A percentile compares a stretch with the other conserved stretches of the same genome.
These are phyloP conservation scores for Lacanobia oleracea DNA, from an alignment of 2,888 invertebrate genomes.

Conservation along the genomic window DNA sequence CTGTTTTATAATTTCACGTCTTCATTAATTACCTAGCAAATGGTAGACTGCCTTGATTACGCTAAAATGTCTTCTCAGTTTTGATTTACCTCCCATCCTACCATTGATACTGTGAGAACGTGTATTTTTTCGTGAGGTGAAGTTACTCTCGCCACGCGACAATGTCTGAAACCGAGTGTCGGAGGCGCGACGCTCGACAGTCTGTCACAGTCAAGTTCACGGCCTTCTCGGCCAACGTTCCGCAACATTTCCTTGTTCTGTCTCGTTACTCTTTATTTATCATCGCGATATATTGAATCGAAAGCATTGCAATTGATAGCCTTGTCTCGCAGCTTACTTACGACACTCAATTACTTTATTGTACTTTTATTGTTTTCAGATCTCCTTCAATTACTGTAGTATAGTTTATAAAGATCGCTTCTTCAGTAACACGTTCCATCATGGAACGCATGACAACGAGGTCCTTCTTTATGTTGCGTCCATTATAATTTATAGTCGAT, in stretches of 20 bases:
- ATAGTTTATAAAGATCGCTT: slow-evolving; percentile 22
- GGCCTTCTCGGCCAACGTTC: slow-evolving; percentile 75
- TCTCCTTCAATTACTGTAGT: slow-evolving; percentile 41
- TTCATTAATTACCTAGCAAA: slow-evolving; percentile 1
- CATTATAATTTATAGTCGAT: slow-evolving; percentile 67
- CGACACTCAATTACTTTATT: slow-evolving; percentile 55
- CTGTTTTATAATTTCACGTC: not conserved
- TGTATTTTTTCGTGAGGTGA: slow-evolving; percentile 6
- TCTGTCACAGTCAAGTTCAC: slow-evolving; percentile 87
- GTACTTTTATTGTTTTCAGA: slow-evolving; percentile 57
- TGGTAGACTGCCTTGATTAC: not conserved
- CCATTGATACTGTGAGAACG: slow-evolving; percentile 9
- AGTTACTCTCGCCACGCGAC: slow-evolving; percentile 28
- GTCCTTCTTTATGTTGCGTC: slow-evolving; percentile 35
- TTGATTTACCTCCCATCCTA: slow-evolving; percentile 4
- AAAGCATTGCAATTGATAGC: slow-evolving; percentile 61
- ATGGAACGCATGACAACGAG: slow-evolving; percentile 31
- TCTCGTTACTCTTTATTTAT: slow-evolving; percentile 72
- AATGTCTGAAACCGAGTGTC: slow-evolving; percentile 58
- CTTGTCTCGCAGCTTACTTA: slow-evolving; percentile 55
- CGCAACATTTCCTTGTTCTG: slow-evolving; percentile 76
- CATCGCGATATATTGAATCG: slow-evolving; percentile 65
- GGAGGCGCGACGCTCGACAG: slow-evolving; percentile 73
- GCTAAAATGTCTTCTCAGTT: not conserved
- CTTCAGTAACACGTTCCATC: slow-evolving; percentile 32